Conservation (phyloP, 2,113 vertebrate genomes). For the Charina bottae region DNA sequence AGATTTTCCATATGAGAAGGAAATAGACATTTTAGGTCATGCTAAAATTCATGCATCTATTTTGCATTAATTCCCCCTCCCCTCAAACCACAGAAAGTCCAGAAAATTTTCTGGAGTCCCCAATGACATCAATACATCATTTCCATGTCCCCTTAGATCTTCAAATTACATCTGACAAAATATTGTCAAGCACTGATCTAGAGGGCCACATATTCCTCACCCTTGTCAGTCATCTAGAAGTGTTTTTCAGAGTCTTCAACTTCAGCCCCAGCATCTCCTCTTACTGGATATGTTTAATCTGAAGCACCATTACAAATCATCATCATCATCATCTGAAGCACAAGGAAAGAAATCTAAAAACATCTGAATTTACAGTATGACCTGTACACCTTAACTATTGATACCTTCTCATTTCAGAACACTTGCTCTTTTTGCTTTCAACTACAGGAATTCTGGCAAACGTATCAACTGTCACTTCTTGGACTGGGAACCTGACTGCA, state of each 20-base stretch:
- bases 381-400: not conserved
- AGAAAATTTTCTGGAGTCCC: not conserved
- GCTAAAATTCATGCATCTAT: not conserved
- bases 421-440: not conserved
- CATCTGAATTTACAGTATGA: not conserved
- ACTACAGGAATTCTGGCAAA: not conserved
- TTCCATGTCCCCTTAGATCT: not conserved
- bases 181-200: not conserved
- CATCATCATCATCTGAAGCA: not conserved
- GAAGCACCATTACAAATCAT: not conserved
- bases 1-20: not conserved
- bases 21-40: not conserved
- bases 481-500: not conserved
- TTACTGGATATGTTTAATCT: not conserved
- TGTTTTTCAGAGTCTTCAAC: not conserved
- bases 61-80: not conserved
- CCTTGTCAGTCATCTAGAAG: not conserved
- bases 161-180: not conserved
- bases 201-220: not conserved
- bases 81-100: not conserved
- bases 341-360: not conserved
- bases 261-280: not conserved
- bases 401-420: not conserved
- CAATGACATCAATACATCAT: not conserved
- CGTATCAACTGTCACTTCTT: not conserved